Percentiles rank a stretch among this genome's conserved stretches.
phyloP scores from a whole-genome alignment of 1,140 invertebrate genomes.

The Campoletis sonorensis region DNA sequence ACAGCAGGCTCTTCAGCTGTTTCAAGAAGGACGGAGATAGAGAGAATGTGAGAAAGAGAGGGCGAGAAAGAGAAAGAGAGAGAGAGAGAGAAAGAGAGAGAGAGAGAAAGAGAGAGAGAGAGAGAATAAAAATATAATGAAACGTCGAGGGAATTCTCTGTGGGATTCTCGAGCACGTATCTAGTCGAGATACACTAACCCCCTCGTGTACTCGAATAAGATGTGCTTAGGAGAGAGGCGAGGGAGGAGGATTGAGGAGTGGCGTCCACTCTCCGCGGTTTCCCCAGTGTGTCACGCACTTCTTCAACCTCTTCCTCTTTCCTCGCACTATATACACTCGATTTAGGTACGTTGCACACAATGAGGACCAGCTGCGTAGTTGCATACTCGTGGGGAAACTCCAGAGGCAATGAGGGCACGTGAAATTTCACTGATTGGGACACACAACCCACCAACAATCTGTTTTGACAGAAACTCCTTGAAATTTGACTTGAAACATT shows the following conservation, averaged over 20 bases:
- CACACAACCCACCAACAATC: no score
- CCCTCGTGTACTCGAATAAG: constrained; percentile 11
- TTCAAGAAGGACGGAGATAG: background rate
- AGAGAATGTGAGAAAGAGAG: background rate
- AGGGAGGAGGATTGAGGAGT: constrained; percentile 25
- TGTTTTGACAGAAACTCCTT: no score
- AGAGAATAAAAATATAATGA: constrained; percentile 3
- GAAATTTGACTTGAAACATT: no score
- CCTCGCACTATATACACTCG: constrained; percentile 3
- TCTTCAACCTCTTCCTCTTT: constrained; percentile 33
- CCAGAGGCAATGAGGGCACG: background rate
- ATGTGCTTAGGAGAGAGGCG: background rate
- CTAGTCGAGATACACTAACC: constrained; percentile 27
- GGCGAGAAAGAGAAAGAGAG: no score
- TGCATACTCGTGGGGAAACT: constrained; percentile 26
- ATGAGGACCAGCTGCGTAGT: constrained; percentile 30
- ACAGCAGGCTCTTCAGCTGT: constrained; percentile 28
- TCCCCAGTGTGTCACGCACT: constrained; percentile 66
- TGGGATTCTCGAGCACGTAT: constrained; percentile 47
- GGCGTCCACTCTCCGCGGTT: constrained; percentile 41
- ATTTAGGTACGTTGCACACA: background rate
- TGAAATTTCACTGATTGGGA: no score
- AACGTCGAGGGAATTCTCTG: constrained; percentile 17
- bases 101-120: background rate
- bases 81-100: background rate